Percentiles rank a stretch among this genome's conserved stretches.
Evolutionary conservation across 64 coral and sea anemone species (phyloP).

Genomic region (Acropora yongei): DNA sequence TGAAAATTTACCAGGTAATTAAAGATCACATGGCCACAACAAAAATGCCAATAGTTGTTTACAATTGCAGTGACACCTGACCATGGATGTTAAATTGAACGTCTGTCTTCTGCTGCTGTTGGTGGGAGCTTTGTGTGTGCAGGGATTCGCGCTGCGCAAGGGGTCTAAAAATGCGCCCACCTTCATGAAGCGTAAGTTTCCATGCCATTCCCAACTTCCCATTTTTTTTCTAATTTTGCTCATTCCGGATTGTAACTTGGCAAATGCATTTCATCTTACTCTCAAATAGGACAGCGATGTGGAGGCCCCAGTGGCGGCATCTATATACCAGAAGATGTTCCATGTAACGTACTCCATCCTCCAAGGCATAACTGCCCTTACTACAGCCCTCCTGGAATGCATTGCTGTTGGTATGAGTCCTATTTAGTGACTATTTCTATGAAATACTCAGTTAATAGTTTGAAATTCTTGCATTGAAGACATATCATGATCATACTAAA

Average conservation of each 20-base stretch:
- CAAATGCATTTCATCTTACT: background rate
- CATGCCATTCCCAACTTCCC: background rate
- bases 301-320: background rate
- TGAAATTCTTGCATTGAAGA: background rate
- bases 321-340: no score
- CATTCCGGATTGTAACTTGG: constrained; percentile 4
- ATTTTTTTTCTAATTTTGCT: background rate
- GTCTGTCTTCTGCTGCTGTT: constrained; percentile 12
- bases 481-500: background rate
- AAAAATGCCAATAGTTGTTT: constrained; percentile 7
- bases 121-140: constrained; percentile 4
- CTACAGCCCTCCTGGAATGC: background rate
- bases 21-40: background rate
- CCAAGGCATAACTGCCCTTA: background rate
- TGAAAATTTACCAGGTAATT: background rate
- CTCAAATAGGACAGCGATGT: background rate
- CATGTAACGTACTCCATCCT: background rate
- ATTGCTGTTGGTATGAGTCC: constrained; percentile 7
- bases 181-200: constrained; percentile 6
- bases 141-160: constrained; percentile 1
- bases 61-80: background rate
- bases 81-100: constrained; percentile 13
- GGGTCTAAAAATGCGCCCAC: constrained; percentile 7
- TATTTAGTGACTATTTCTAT: constrained; percentile 3
- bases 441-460: constrained; percentile 3